phyloP scores from a whole-genome alignment of 2,113 vertebrate species.

The Trichechus manatus region DNA sequence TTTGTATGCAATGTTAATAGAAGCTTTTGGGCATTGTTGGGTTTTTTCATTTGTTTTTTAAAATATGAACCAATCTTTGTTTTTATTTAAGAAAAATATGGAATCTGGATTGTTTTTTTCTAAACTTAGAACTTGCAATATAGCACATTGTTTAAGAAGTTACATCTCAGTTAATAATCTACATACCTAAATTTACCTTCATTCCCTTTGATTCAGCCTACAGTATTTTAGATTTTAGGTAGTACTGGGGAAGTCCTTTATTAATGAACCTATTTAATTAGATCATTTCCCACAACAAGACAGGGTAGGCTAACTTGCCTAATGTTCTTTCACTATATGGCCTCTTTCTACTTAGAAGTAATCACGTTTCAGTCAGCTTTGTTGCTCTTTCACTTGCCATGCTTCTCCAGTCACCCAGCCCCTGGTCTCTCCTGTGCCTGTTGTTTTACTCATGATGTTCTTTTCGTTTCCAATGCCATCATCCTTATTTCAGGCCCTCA shows the following conservation, averaged over 20 bases:
- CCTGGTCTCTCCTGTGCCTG: background rate
- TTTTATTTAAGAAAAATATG: slow-evolving; percentile 23
- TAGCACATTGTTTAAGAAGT: background rate
- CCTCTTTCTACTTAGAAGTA: background rate
- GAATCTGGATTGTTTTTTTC: background rate
- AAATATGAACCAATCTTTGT: background rate
- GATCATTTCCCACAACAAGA: background rate
- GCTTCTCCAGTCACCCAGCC: background rate
- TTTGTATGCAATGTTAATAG: background rate
- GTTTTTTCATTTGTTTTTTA: slow-evolving; percentile 2
- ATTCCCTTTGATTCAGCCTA: background rate
- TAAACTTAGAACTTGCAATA: background rate
- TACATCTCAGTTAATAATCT: background rate
- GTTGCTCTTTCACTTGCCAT: background rate
- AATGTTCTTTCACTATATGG: background rate
- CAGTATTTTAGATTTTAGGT: background rate
- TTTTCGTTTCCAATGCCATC: background rate
- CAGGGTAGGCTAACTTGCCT: background rate
- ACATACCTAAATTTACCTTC: background rate
- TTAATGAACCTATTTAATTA: background rate
- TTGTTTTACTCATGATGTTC: background rate
- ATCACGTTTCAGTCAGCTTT: accelerated
- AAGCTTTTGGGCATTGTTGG: background rate
- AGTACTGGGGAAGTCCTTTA: background rate
- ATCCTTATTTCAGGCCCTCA: background rate